Percentiles rank a stretch among this genome's conserved stretches.
Conservation (phyloP, 2,888 invertebrate genomes). For the Perizoma flavofasciatum region DNA sequence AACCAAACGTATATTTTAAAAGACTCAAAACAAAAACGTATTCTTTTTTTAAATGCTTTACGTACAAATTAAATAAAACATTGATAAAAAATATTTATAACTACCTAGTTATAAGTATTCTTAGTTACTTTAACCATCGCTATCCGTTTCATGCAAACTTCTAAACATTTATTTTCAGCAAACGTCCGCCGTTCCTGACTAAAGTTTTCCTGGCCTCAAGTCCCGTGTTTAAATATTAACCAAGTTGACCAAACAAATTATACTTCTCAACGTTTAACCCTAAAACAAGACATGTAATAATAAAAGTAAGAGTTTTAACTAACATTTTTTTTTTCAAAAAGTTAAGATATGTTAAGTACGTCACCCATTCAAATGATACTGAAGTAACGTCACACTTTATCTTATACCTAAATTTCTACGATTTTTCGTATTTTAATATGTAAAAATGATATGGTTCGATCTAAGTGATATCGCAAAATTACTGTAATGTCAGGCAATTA, state of each 20-base stretch:
- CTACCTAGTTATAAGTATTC: constrained; percentile 12
- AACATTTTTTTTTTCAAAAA: constrained; percentile 50
- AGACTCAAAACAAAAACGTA: constrained; percentile 18
- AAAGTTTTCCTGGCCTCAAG: constrained; percentile 16
- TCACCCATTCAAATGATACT: constrained; percentile 26
- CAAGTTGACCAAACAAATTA: constrained; percentile 51
- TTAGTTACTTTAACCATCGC: background rate
- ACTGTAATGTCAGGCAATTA: constrained; percentile 77
- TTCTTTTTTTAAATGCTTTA: constrained; percentile 6
- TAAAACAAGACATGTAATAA: constrained; percentile 39
- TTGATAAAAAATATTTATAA: constrained; percentile 12
- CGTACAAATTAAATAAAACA: constrained; percentile 11
- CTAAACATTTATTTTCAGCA: constrained; percentile 1
- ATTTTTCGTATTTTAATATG: constrained; percentile 59
- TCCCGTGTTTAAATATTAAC: constrained; percentile 25
- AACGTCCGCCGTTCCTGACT: constrained; percentile 2
- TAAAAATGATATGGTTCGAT: constrained; percentile 77
- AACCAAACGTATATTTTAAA: constrained; percentile 17
- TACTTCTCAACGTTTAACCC: constrained; percentile 66
- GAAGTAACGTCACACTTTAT: constrained; percentile 40
- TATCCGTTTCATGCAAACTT: constrained; percentile 3
- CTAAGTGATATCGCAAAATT: constrained; percentile 70
- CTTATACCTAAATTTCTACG: constrained; percentile 55
- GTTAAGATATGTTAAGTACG: constrained; percentile 38
- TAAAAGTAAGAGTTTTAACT: constrained; percentile 59